A percentile compares a stretch with the other conserved stretches of the same genome.
Conservation (phyloP, 2,888 invertebrate species). For the Megalurothrips usitatus region DNA sequence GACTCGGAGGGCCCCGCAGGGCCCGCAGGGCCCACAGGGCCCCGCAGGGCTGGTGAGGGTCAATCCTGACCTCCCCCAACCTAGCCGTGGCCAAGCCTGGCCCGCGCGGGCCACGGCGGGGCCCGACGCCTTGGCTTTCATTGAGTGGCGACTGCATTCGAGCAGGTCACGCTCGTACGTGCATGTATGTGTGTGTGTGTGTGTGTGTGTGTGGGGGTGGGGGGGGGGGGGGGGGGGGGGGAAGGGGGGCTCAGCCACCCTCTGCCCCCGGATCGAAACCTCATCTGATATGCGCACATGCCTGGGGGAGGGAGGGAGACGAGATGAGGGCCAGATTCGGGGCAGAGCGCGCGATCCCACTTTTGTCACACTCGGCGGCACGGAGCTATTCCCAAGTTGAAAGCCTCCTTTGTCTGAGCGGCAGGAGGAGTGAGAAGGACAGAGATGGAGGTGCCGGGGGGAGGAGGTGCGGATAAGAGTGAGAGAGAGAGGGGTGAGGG, state of each 20-base stretch:
- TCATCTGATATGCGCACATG: background rate
- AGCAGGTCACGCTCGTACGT: too few species aligned
- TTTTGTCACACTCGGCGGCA: too few species aligned
- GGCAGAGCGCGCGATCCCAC: background rate
- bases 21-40: too few species aligned
- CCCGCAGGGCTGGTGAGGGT: too few species aligned
- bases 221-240: background rate
- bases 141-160: too few species aligned
- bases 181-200: too few species aligned
- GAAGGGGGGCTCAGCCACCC: background rate
- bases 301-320: background rate
- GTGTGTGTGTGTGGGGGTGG: background rate
- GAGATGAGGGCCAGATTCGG: slow-evolving; percentile 1
- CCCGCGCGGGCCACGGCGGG: too few species aligned
- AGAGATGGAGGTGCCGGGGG: background rate
- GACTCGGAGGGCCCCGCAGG: too few species aligned
- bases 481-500: too few species aligned
- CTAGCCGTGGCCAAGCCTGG: background rate
- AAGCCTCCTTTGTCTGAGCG: background rate
- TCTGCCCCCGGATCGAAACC: background rate
- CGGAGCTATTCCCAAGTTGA: too few species aligned
- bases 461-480: background rate
- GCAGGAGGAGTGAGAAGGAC: background rate
- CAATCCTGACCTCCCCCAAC: too few species aligned
- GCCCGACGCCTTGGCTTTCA: too few species aligned